phyloP scores from a whole-genome alignment of 1,140 invertebrate species.

The Stenopsyche tienmushanensis region DNA sequence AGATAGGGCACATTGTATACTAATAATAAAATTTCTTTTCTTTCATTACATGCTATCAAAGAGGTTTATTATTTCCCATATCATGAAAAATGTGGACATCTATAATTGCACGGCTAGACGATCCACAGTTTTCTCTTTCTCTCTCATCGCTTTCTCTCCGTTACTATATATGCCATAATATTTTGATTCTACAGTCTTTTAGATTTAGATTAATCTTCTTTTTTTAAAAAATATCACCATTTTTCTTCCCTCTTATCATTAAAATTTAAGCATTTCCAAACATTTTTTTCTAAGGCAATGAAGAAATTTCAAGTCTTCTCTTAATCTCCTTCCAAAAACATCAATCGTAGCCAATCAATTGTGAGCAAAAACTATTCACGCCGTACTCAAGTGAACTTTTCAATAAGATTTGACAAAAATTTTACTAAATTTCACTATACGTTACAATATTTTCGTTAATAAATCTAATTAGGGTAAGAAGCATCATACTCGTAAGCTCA shows the following conservation, averaged over 20 bases:
- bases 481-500: background rate
- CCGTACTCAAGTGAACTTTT: background rate
- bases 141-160: constrained; percentile 11
- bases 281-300: constrained; percentile 41
- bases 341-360: constrained; percentile 18
- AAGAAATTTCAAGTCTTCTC: constrained; percentile 42
- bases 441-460: no score
- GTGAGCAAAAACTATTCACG: constrained; percentile 6
- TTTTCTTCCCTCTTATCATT: constrained; percentile 36
- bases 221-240: constrained; percentile 42
- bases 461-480: background rate
- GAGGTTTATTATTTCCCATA: constrained; percentile 1
- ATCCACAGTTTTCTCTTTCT: constrained; percentile 3
- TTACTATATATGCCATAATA: constrained; percentile 25
- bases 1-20: constrained; percentile 42
- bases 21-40: constrained; percentile 36
- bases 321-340: constrained; percentile 37
- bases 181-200: constrained; percentile 43
- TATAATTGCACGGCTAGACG: constrained; percentile 12
- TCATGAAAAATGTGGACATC: constrained; percentile 20
- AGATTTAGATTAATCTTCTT: constrained; percentile 39
- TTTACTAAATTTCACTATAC: background rate
- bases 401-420: background rate
- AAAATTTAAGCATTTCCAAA: constrained; percentile 41
- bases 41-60: constrained; percentile 13